phyloP scores from a whole-genome alignment of 2,113 vertebrate species.

The Labeo rohita region DNA sequence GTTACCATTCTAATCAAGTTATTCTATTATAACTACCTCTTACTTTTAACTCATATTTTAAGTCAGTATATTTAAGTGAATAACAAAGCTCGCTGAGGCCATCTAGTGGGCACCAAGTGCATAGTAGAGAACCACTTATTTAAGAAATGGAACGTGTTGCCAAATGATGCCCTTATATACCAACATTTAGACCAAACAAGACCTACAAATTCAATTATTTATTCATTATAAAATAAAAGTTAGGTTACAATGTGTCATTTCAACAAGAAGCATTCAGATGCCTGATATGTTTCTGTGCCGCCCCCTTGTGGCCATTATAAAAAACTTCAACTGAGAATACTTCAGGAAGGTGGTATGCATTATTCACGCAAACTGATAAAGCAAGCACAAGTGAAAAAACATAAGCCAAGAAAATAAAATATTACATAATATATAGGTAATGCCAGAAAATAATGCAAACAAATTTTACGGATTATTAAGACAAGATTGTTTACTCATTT shows the following conservation, averaged over 20 bases:
- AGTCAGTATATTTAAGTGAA: background rate
- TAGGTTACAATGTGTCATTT: background rate
- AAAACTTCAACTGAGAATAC: slow-evolving; percentile 44
- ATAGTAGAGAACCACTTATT: background rate
- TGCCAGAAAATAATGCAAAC: background rate
- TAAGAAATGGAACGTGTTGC: background rate
- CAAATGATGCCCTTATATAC: background rate
- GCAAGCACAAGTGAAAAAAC: background rate
- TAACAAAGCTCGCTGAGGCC: background rate
- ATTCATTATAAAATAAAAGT: slow-evolving; percentile 18
- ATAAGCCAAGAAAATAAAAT: background rate
- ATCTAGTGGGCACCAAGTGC: background rate
- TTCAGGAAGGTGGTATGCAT: background rate
- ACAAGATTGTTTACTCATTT: background rate
- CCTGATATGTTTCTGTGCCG: slow-evolving; percentile 38
- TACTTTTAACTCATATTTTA: background rate
- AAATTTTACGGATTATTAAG: background rate
- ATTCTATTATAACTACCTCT: background rate
- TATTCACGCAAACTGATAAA: background rate
- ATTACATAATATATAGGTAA: background rate
- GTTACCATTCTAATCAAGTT: background rate
- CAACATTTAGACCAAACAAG: background rate
- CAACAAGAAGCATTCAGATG: background rate
- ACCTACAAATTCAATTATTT: slow-evolving; percentile 20
- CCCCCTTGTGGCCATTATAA: slow-evolving; percentile 64